A percentile compares a stretch with the other conserved stretches of the same genome.
phyloP scores from a whole-genome alignment of 35 echinoderm and acorn worm species.

The Heliocidaris erythrogramma region DNA sequence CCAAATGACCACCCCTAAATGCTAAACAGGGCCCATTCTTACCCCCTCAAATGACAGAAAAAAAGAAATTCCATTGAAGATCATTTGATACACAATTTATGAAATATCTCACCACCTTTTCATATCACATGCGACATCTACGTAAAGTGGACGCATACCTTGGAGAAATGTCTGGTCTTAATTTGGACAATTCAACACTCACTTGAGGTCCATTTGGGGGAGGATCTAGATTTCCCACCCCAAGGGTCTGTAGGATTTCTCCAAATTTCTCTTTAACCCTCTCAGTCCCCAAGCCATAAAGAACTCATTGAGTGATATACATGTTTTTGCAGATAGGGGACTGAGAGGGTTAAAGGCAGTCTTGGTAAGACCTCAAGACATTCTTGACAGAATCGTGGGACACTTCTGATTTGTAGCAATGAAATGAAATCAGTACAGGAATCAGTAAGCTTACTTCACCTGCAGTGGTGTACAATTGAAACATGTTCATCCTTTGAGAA shows the following conservation, averaged over 20 bases:
- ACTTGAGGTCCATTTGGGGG: neutral
- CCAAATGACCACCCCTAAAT: neutral
- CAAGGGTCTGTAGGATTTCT: neutral
- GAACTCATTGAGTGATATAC: no score
- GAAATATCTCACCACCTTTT: neutral
- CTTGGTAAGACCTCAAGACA: no score
- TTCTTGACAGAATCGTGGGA: no score
- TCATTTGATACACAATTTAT: neutral
- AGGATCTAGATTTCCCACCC: neutral
- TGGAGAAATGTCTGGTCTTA: neutral
- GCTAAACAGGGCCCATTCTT: neutral
- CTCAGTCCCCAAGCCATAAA: no score
- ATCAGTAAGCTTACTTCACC: no score
- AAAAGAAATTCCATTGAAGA: neutral
- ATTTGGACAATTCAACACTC: neutral
- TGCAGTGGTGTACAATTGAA: no score
- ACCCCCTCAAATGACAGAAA: neutral
- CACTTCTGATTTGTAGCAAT: no score
- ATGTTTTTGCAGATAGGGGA: no score
- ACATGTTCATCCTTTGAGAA: no score
- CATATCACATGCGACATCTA: constrained; percentile 2
- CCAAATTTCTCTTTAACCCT: no score
- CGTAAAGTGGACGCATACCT: neutral
- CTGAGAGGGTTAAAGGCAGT: no score
- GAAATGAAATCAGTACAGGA: no score